Evolutionary conservation across 2,888 invertebrate genomes (phyloP), one percentile per base, ranked within the genome.

Genomic region (Muscina levida): DNA sequence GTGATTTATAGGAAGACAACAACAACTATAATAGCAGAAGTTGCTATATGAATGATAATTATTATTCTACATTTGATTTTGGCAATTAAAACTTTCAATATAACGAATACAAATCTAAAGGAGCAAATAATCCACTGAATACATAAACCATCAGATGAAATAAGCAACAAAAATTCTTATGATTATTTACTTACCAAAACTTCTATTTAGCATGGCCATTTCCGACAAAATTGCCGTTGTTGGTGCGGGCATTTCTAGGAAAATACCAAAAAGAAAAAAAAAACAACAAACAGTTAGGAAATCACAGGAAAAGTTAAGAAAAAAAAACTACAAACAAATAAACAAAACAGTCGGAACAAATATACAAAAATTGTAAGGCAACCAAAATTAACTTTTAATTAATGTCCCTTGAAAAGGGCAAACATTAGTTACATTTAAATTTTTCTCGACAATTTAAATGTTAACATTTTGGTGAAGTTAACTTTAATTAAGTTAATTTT

Each of bases 191-290:
- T 83, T 83, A 84, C 84, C 84, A 80, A 83, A 79, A 59, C 89
- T 90, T 76, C 90, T 88, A 86, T 90, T 91, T 73, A 88, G 84
- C 87, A 89, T 86, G 77, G 89, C 87, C 86, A 88, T 87, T 83
- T 91, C 90, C 4, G 95, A 93, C 71, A 93, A 93, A 82, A 92
- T 92, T n/a, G 93, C 92, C 1, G 96, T 96, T 37, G 96, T 95
- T 42, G 96, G 96, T 24, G 96, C 95, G 56, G 96, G 95, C 91
- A 96, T 96, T 93, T 96, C 96, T 96, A 92, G 82, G 91, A 91
- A 79, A 73, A 81, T 72, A 84, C 39, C n/a, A 70, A 51, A n/a
- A 44, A 11, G 17, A 8, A 17, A 4, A 17, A 8, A 17, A 4
- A 46, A 24, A 0, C 13, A 22, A 19, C 22, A 19, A 71, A 42